A percentile compares a stretch with the other conserved stretches of the same genome.
phyloP scores from a whole-genome alignment of 2,888 invertebrate species.

The Himalopsyche kuldschensis region DNA sequence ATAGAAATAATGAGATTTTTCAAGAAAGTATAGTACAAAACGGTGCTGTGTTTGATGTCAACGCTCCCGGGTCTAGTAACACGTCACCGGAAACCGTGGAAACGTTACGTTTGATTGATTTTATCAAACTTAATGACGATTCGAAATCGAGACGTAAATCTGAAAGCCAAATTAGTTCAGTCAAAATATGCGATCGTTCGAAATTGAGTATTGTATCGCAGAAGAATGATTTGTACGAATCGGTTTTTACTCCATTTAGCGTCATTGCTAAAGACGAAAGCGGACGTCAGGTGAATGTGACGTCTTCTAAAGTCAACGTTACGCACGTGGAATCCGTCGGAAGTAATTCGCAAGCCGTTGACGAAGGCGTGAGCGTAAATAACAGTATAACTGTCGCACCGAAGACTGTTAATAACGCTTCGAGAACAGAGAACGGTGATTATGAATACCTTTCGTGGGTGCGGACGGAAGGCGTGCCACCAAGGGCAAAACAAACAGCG shows the following conservation, averaged over 20 bases:
- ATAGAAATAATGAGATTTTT: neutral
- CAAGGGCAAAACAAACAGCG: neutral
- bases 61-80: neutral
- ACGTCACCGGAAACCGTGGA: neutral
- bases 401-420: neutral
- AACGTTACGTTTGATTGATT: neutral
- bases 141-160: neutral
- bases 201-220: neutral
- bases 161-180: neutral
- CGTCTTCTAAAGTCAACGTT: neutral
- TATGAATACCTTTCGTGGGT: slow-evolving; percentile 36
- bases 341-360: neutral
- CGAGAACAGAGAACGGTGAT: neutral
- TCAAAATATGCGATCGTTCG: neutral
- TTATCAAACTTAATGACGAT: neutral
- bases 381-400: no score
- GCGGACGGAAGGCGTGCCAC: neutral
- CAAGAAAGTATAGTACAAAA: neutral
- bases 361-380: no score
- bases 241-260: slow-evolving; percentile 34
- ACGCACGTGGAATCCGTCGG: neutral
- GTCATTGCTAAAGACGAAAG: neutral
- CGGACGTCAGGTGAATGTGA: neutral
- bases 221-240: slow-evolving; percentile 25
- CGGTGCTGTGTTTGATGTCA: neutral